A percentile compares a stretch with the other conserved stretches of the same genome.
Conservation (phyloP, 2,888 invertebrate species). For the Cataglyphis rosenhaueri region DNA sequence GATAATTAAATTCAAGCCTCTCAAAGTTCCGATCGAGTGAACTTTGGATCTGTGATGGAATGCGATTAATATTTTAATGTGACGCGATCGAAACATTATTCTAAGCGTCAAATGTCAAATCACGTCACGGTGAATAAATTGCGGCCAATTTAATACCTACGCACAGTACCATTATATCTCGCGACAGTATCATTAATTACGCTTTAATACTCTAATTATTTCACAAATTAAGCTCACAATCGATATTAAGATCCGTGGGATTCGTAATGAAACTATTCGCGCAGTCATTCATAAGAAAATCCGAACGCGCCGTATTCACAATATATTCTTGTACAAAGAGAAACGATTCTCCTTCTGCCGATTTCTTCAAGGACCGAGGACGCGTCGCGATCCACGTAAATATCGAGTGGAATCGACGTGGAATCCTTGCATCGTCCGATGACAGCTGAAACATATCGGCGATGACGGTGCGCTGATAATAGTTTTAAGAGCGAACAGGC, state of each 20-base stretch:
- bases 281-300: not conserved
- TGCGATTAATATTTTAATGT: conserved; percentile 3
- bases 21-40: not conserved
- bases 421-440: not conserved
- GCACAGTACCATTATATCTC: conserved; percentile 1
- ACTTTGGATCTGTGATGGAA: not conserved
- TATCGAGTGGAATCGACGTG: not conserved
- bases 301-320: not conserved
- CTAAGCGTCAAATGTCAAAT: conserved; percentile 17
- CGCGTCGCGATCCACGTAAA: conserved; percentile 15
- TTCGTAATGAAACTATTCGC: conserved; percentile 18
- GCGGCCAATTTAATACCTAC: not conserved
- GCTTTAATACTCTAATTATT: conserved; percentile 29
- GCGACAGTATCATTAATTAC: not conserved
- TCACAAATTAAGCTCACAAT: conserved; percentile 27
- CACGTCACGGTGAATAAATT: not conserved
- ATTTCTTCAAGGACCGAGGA: conserved; percentile 27
- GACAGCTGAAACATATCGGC: conserved; percentile 37
- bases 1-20: conserved; percentile 23
- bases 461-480: conserved; percentile 13
- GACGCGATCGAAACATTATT: conserved; percentile 5
- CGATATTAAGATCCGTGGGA: not conserved
- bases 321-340: not conserved
- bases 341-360: not conserved
- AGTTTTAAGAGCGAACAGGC: not conserved